phyloP scores from a whole-genome alignment of 2,888 invertebrate species.

The Athalia circularis region DNA sequence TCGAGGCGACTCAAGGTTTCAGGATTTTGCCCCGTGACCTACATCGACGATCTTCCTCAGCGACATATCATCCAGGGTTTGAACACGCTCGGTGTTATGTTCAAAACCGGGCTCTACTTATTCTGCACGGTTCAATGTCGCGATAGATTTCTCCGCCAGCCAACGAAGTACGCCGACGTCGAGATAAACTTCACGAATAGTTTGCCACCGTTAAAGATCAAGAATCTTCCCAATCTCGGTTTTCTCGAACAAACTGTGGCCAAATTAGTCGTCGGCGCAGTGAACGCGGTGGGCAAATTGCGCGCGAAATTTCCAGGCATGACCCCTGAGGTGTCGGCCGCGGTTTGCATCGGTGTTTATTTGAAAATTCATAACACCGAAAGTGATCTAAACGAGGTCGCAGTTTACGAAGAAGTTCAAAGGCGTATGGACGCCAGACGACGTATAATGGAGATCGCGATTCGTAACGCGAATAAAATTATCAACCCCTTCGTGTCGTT shows the following conservation, averaged over 20 bases:
- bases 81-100: constrained; percentile 74
- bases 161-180: constrained; percentile 75
- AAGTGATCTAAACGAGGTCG: constrained; percentile 59
- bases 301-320: constrained; percentile 81
- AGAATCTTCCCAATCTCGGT: constrained; percentile 77
- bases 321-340: constrained; percentile 75
- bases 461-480: constrained; percentile 75
- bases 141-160: constrained; percentile 76
- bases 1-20: constrained; percentile 74
- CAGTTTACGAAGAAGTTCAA: constrained; percentile 72
- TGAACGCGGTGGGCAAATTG: constrained; percentile 75
- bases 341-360: constrained; percentile 77
- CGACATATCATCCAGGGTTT: constrained; percentile 75
- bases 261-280: constrained; percentile 76
- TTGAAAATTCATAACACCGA: constrained; percentile 76
- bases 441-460: constrained; percentile 72
- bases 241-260: constrained; percentile 80
- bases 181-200: constrained; percentile 69
- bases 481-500: constrained; percentile 76
- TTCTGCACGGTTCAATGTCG: constrained; percentile 77
- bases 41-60: constrained; percentile 76
- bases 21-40: constrained; percentile 80
- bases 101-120: constrained; percentile 76
- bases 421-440: constrained; percentile 72
- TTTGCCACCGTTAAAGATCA: constrained; percentile 74